phyloP scores from a whole-genome alignment of 1,140 invertebrate species.

The Trypoxylus dichotomus region DNA sequence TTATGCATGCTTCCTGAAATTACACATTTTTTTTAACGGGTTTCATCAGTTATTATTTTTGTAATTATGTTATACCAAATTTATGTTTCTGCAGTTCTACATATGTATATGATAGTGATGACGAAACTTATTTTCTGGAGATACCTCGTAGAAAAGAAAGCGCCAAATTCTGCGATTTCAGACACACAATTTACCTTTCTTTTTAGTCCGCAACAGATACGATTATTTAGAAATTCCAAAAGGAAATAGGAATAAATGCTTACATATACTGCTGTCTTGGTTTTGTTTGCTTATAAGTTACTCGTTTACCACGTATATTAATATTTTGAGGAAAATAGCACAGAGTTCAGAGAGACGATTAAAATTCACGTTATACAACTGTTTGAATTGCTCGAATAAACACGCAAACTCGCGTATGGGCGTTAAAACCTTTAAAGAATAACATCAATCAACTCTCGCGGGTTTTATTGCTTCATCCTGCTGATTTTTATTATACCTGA shows the following conservation, averaged over 20 bases:
- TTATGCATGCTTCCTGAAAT: too few species aligned
- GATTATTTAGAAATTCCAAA: background rate
- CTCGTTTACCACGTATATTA: background rate
- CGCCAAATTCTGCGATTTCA: too few species aligned
- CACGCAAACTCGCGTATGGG: background rate
- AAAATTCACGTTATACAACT: background rate
- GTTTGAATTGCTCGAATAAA: background rate
- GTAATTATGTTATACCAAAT: too few species aligned
- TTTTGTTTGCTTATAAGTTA: background rate
- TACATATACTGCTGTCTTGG: background rate
- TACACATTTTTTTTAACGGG: too few species aligned
- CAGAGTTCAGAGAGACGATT: background rate
- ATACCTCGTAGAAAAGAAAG: too few species aligned
- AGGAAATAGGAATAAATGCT: background rate
- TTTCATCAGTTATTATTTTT: too few species aligned
- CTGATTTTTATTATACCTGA: background rate
- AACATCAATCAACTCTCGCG: background rate
- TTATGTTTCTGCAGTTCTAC: too few species aligned
- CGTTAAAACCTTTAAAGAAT: background rate
- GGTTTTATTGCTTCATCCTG: background rate
- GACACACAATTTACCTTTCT: too few species aligned
- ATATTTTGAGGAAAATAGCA: background rate
- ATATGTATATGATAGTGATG: too few species aligned
- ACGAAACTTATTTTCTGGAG: too few species aligned
- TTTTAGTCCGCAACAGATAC: too few species aligned